Base-by-base conservation (phyloP, 2,113 vertebrate species). In the Furnarius figulus region DNA sequence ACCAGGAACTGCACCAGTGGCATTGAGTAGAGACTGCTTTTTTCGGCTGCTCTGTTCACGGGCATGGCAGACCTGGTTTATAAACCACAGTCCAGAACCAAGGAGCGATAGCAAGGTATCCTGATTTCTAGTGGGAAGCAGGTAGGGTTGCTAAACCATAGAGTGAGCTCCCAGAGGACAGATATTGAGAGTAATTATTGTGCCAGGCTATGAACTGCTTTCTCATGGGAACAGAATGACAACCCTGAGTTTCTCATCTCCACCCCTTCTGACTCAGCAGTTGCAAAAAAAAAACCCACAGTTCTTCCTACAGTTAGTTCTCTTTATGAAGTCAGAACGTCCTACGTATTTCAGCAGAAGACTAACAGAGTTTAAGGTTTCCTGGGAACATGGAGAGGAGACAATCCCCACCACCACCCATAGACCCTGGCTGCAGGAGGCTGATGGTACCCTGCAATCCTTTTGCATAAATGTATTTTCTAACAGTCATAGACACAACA, bases 191-290 rank as follows among this genome's bases (percentile, higher is more conserved):
- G 61, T 28, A 95, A 65, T 9, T 58, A 18, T 4, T 17, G 20
- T 87, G 84, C 66, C n/a, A 95, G 63, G 31, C 18, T 46, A 44
- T 3, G 3, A 87, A 67, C 27, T 70, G 55, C 53, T 84, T 91
- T 83, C 85, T 81, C 74, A 50, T 76, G 67, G 27, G 85, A 91
- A 71, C 58, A 78, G 20, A 72, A 65, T 20, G 77, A 87, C 74
- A 89, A 9, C 9, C 5, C 62, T 22, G 37, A 10, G 0, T 44
- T 93, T 70, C 75, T 88, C 78, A 85, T 79, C 63, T 73, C 85
- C 71, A 75, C 39, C 63, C 24, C 87, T 93, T 68, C 91, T 94
- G 90, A 96, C 67, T 93, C 78, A 94, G 89, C 84, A 82, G 46
- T 47, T 21, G 2, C 62, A 89, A 58, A 82, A 87, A 87, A 80